A percentile compares a stretch with the other conserved stretches of the same genome.
phyloP scores from a whole-genome alignment of 2,888 invertebrate genomes.

The Sympetrum striolatum region DNA sequence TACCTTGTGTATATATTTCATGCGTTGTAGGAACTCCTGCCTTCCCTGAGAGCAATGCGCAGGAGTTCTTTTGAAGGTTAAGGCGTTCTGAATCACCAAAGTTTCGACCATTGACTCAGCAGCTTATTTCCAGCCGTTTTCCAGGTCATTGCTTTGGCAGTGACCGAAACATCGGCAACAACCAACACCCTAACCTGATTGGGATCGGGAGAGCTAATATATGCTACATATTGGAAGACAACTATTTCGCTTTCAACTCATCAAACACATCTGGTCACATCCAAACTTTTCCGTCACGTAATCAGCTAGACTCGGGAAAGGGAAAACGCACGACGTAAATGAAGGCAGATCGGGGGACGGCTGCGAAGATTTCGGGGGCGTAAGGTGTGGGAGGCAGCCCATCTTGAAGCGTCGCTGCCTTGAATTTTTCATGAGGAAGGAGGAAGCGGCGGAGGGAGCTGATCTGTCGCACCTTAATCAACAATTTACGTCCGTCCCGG shows the following conservation, averaged over 20 bases:
- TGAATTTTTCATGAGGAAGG: conserved; percentile 20
- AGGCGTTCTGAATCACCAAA: no score
- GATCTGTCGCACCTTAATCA: conserved; percentile 36
- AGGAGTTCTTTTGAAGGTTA: no score
- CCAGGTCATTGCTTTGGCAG: no score
- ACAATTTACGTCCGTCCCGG: conserved; percentile 21
- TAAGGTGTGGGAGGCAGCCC: neutral
- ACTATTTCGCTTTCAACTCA: neutral
- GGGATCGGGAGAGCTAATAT: no score
- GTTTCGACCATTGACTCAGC: no score
- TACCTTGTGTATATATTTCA: no score
- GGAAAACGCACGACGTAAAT: neutral
- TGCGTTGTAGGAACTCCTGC: no score
- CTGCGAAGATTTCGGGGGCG: neutral
- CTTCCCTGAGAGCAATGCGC: no score
- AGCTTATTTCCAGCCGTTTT: no score
- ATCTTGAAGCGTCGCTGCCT: neutral
- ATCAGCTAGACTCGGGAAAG: neutral
- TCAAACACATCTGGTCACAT: neutral
- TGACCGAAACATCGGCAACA: no score
- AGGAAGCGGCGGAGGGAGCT: neutral
- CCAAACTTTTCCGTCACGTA: neutral
- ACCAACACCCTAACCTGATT: no score
- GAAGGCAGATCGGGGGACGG: neutral
- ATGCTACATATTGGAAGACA: no score